Evolutionary conservation across 2,888 invertebrate species (phyloP).

Genomic region (Glyphotaelius pellucidus): DNA sequence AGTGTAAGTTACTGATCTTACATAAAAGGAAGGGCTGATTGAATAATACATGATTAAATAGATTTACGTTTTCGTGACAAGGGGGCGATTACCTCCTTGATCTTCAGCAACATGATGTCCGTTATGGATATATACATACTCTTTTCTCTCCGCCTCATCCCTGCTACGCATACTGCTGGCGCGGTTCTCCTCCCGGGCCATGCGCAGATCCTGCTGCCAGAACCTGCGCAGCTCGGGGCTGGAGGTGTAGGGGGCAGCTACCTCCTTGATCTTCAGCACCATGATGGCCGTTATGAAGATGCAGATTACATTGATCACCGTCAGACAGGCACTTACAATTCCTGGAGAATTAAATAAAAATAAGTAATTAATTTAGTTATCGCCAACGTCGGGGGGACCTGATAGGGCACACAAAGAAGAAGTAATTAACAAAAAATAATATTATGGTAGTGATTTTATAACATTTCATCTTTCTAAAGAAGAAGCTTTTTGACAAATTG

Average conservation of each 20-base stretch:
- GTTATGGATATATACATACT: conserved; percentile 69
- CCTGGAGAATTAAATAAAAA: conserved; percentile 71
- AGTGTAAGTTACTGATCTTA: too few relatives aligned
- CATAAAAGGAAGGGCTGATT: too few relatives aligned
- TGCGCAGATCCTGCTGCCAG: conserved; percentile 88
- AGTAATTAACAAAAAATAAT: neutral
- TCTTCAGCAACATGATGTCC: conserved; percentile 84
- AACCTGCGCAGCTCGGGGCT: conserved; percentile 85
- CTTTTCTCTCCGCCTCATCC: conserved; percentile 75
- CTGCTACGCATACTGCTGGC: conserved; percentile 75
- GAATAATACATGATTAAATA: too few relatives aligned
- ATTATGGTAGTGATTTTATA: neutral
- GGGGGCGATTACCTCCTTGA: conserved; percentile 90
- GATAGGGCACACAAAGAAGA: too few relatives aligned
- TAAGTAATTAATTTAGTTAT: too few relatives aligned
- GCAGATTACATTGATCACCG: conserved; percentile 89
- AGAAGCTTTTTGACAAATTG: too few relatives aligned
- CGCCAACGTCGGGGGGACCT: too few relatives aligned
- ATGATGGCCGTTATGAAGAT: conserved; percentile 89
- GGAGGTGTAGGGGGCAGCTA: conserved; percentile 88
- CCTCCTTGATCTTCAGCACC: conserved; percentile 90
- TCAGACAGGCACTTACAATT: conserved; percentile 87
- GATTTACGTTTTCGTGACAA: too few relatives aligned
- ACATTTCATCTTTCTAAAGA: too few relatives aligned
- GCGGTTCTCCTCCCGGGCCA: conserved; percentile 83